Conservation (phyloP, 2,113 vertebrate genomes). For the Tragelaphus buxtoni region DNA sequence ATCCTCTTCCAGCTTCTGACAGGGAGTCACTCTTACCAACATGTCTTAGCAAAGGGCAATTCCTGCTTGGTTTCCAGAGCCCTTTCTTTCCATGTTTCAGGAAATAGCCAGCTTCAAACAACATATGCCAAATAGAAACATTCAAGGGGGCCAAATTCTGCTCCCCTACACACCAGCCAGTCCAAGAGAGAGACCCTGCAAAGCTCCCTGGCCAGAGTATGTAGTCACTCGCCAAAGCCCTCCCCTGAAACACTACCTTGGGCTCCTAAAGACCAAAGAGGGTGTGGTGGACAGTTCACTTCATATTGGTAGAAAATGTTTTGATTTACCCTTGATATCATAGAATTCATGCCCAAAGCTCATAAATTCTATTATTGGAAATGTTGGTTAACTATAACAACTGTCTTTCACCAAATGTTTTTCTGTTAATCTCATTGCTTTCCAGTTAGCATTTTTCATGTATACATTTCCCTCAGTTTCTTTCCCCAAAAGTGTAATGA, state of each 20-base stretch:
- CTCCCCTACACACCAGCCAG: neutral
- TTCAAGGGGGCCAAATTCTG: neutral
- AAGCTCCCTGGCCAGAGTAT: too few species aligned
- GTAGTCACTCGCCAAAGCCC: neutral
- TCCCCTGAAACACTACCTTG: neutral
- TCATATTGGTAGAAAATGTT: neutral
- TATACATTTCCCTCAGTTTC: neutral
- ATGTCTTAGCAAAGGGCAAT: neutral
- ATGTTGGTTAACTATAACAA: neutral
- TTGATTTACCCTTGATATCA: neutral
- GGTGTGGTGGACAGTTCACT: neutral
- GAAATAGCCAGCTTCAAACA: neutral
- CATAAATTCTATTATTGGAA: neutral
- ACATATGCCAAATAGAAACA: neutral
- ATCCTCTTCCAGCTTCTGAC: neutral
- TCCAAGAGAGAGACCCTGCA: neutral
- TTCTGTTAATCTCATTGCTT: neutral
- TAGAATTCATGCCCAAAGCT: neutral
- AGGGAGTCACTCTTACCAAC: neutral
- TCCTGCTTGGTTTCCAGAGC: neutral
- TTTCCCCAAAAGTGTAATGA: neutral
- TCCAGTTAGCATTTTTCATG: neutral
- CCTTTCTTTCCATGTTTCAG: neutral
- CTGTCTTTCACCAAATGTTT: neutral
- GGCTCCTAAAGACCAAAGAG: neutral